A percentile compares a stretch with the other conserved stretches of the same genome.
These are phyloP conservation scores for Elgaria multicarinata DNA, from an alignment of 2,113 vertebrate genomes.

Conservation along the genomic window DNA sequence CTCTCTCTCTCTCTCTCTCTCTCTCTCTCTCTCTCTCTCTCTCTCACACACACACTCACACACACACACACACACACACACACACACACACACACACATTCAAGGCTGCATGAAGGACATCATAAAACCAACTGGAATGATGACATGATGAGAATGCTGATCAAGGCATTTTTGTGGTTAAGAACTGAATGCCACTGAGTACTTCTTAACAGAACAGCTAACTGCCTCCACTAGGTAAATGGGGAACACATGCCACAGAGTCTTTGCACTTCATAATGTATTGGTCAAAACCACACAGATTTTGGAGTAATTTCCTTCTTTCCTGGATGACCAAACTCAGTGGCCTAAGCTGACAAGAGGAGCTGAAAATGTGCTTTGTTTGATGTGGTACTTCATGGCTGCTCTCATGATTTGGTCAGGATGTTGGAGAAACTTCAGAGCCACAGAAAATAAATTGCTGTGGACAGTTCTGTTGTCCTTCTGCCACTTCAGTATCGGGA, in stretches of 20 bases:
- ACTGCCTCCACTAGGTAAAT: not conserved
- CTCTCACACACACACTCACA: too few species aligned
- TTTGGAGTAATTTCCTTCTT: not conserved
- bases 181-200: not conserved
- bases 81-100: not conserved
- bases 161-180: slow-evolving; percentile 17
- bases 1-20: not conserved
- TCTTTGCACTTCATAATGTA: not conserved
- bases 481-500: not conserved
- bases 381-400: not conserved
- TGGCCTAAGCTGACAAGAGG: not conserved
- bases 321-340: not conserved
- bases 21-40: not conserved
- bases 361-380: not conserved
- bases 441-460: not conserved
- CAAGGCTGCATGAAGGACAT: slow-evolving; percentile 51
- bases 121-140: not conserved
- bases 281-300: not conserved
- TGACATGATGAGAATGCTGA: slow-evolving; percentile 6
- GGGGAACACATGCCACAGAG: not conserved
- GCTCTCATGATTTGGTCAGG: not conserved
- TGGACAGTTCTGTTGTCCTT: not conserved
- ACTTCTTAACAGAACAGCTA: not conserved
- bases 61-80: too few species aligned
- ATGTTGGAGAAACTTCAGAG: not conserved